phyloP scores from a whole-genome alignment of 2,888 invertebrate species.

The Orchestes rusci region DNA sequence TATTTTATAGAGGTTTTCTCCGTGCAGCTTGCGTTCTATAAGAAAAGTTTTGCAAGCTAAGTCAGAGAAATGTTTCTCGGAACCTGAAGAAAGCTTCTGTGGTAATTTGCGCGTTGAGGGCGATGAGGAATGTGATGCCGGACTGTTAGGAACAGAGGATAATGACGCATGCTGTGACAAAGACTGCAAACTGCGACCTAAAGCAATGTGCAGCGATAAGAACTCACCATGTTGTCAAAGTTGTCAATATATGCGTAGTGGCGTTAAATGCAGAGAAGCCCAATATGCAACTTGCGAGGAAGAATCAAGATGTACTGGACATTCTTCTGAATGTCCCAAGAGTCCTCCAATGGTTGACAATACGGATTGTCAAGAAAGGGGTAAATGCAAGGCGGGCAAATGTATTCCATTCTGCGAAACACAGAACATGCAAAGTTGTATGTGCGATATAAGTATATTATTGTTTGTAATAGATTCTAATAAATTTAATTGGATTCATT shows the following conservation, averaged over 20 bases:
- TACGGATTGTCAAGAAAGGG: constrained; percentile 85
- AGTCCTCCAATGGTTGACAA: constrained; percentile 82
- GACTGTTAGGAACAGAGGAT: constrained; percentile 85
- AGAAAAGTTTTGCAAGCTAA: constrained; percentile 89
- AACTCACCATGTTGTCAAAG: constrained; percentile 93
- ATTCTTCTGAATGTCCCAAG: constrained; percentile 71
- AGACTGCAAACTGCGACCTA: constrained; percentile 79
- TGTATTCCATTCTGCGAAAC: constrained; percentile 95
- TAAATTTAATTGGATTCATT: constrained; percentile 23
- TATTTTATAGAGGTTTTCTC: constrained; percentile 76
- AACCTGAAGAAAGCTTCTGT: constrained; percentile 93
- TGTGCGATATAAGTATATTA: constrained; percentile 83
- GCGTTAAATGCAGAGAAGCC: constrained; percentile 82
- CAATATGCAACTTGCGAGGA: constrained; percentile 89
- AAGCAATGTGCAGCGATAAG: constrained; percentile 92
- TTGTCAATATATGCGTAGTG: constrained; percentile 78
- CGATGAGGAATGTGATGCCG: constrained; percentile 95
- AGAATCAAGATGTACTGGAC: constrained; percentile 83
- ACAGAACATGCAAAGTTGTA: constrained; percentile 86
- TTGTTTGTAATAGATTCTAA: background rate
- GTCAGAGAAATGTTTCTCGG: constrained; percentile 84
- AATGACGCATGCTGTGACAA: constrained; percentile 92
- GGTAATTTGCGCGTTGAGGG: constrained; percentile 93
- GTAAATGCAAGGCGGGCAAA: constrained; percentile 82
- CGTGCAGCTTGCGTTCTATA: constrained; percentile 88